Conservation (phyloP, 2,113 vertebrate species). For the Dendrocopos noguchii region DNA sequence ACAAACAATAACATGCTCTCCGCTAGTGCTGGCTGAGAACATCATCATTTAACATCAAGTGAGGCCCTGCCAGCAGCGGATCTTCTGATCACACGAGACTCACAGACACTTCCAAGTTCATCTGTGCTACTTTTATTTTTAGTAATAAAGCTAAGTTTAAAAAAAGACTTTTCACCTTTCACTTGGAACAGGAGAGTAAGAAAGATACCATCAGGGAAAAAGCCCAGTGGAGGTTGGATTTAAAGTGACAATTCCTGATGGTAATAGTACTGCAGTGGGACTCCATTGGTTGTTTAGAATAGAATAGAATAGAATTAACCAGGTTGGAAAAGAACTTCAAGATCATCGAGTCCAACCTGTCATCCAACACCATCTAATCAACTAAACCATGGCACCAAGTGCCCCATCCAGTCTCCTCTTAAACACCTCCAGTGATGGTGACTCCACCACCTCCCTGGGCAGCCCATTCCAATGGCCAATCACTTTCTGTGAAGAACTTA, state of each 20-base stretch:
- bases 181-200: background rate
- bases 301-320: too few relatives aligned
- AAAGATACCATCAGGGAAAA: background rate
- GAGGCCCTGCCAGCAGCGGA: background rate
- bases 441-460: too few relatives aligned
- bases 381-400: too few relatives aligned
- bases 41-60: background rate
- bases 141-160: background rate
- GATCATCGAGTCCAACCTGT: too few relatives aligned
- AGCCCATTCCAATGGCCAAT: too few relatives aligned
- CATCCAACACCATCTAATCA: too few relatives aligned
- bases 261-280: background rate
- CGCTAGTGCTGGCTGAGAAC: background rate
- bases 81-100: constrained; percentile 10
- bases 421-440: too few relatives aligned
- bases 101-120: background rate
- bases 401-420: too few relatives aligned
- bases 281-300: background rate
- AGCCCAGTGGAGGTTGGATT: background rate
- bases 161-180: constrained; percentile 17
- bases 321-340: too few relatives aligned
- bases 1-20: background rate
- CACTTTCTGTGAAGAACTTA: too few relatives aligned
- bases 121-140: constrained; percentile 34
- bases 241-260: background rate